A percentile compares a stretch with the other conserved stretches of the same genome.
Conservation (phyloP, 2,888 invertebrate genomes). For the Oasisia sp. region DNA sequence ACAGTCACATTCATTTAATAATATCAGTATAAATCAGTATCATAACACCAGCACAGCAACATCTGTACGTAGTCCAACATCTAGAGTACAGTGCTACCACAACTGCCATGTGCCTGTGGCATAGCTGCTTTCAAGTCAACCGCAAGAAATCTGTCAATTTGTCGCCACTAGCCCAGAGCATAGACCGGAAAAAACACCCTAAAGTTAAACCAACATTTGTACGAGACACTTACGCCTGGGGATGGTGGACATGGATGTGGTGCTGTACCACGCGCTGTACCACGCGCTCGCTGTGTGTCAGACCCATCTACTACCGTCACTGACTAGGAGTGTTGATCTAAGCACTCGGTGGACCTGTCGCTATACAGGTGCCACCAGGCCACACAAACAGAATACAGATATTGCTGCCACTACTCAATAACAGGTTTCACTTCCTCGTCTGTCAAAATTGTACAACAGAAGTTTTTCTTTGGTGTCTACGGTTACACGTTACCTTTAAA, state of each 20-base stretch:
- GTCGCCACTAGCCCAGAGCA: not conserved
- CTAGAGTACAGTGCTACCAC: too few species aligned
- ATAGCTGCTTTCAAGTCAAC: too few species aligned
- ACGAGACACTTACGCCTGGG: not conserved
- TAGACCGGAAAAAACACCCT: not conserved
- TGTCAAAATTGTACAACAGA: not conserved
- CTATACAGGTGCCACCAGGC: not conserved
- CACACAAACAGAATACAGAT: not conserved
- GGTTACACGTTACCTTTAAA: not conserved
- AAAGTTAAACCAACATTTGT: not conserved
- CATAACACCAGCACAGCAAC: too few species aligned
- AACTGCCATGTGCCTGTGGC: too few species aligned
- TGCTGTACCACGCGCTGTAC: not conserved
- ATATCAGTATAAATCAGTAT: too few species aligned
- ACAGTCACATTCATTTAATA: too few species aligned
- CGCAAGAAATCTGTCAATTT: too few species aligned
- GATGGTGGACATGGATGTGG: not conserved
- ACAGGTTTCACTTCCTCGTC: not conserved
- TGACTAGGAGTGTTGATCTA: not conserved
- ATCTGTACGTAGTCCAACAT: too few species aligned
- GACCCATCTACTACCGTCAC: not conserved
- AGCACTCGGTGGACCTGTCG: not conserved
- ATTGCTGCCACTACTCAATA: not conserved
- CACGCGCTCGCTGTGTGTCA: not conserved
- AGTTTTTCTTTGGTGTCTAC: not conserved